These are phyloP conservation scores for Podarcis raffonei DNA, from an alignment of 2,113 vertebrate species.

Conservation along the genomic window DNA sequence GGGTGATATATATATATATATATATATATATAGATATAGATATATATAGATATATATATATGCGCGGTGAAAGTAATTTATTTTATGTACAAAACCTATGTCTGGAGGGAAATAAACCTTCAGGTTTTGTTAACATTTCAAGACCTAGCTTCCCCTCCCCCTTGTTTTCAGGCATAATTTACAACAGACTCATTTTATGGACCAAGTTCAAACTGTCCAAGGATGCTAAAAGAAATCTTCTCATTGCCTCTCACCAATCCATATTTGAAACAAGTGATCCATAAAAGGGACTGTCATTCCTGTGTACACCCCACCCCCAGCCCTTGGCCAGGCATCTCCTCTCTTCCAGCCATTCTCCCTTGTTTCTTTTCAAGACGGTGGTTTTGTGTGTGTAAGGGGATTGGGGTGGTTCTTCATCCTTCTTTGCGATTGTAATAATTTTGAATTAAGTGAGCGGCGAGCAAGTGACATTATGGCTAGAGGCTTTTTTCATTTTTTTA, in stretches of 20 bases:
- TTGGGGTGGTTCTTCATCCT: constrained; percentile 43
- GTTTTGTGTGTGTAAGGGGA: constrained; percentile 41
- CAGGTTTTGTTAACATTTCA: constrained; percentile 85
- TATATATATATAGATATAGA: too few species aligned
- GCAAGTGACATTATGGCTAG: constrained; percentile 6
- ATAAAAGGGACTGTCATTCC: constrained; percentile 80
- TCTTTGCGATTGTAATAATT: constrained; percentile 68
- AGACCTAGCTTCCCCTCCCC: constrained; percentile 79
- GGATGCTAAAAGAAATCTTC: constrained; percentile 82
- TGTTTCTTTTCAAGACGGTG: neutral
- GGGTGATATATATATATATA: constrained; percentile 38
- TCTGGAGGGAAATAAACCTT: constrained; percentile 80
- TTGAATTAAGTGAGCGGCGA: constrained; percentile 51
- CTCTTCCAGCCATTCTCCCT: constrained; percentile 9
- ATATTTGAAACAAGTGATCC: constrained; percentile 43
- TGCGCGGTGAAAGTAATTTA: constrained; percentile 87
- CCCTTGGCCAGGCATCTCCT: constrained; percentile 46
- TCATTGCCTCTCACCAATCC: constrained; percentile 67
- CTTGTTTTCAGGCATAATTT: constrained; percentile 76
- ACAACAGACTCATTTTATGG: constrained; percentile 81
- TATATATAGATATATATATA: constrained; percentile 55
- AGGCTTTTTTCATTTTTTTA: constrained; percentile 1
- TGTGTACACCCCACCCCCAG: neutral
- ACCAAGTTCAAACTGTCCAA: constrained; percentile 81
- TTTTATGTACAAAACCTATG: constrained; percentile 82